Conservation (phyloP, 2,797 vertebrate genomes). For the Xenentodon cancila region DNA sequence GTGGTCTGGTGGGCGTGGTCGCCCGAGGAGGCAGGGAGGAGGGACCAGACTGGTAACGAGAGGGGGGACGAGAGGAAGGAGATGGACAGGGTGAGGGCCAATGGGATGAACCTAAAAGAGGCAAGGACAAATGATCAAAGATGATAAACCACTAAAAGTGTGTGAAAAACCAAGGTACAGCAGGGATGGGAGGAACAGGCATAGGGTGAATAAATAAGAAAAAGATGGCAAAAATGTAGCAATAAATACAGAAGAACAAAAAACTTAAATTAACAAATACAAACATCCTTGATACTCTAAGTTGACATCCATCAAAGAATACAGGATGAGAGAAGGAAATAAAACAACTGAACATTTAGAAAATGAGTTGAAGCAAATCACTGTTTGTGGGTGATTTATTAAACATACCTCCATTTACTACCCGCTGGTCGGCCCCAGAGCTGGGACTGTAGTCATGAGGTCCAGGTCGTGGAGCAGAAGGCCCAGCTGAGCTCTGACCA, state of each 20-base stretch:
- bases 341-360: too few species aligned
- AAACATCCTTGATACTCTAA: too few species aligned
- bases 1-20: conserved; percentile 97
- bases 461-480: conserved; percentile 86
- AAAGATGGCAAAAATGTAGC: conserved; percentile 23
- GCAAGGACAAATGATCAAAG: conserved; percentile 91
- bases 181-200: conserved; percentile 35
- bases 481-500: conserved; percentile 88
- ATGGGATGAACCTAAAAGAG: conserved; percentile 86
- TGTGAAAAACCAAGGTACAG: conserved; percentile 75
- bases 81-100: conserved; percentile 99
- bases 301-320: conserved; percentile 2
- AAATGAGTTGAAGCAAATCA: not conserved
- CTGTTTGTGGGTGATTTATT: conserved; percentile 3
- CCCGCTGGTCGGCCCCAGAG: conserved; percentile 93
- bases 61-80: conserved; percentile 99
- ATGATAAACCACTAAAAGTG: conserved; percentile 85
- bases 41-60: conserved; percentile 99
- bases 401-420: conserved; percentile 96
- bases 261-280: conserved; percentile 9
- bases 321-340: not conserved
- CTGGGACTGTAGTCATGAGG: conserved; percentile 94
- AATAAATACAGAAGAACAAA: conserved; percentile 5
- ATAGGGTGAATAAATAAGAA: conserved; percentile 49
- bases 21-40: conserved; percentile 98